Percentiles rank a stretch among this genome's conserved stretches.
Evolutionary conservation across 2,888 invertebrate species (phyloP).

Genomic region (Polyploca ridens): DNA sequence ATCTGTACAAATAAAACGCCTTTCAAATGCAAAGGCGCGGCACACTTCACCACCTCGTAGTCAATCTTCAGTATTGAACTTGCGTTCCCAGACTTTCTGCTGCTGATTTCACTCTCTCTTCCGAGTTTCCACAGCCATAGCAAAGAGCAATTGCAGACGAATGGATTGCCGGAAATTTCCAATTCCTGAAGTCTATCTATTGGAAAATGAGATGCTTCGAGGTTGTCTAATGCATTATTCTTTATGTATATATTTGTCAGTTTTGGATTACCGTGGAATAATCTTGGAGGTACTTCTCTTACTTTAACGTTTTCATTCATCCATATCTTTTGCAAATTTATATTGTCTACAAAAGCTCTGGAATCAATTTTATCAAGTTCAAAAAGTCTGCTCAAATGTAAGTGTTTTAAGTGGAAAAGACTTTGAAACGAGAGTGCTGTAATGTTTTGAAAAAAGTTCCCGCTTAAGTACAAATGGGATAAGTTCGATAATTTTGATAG

Average conservation of each 20-base stretch:
- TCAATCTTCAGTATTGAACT: conserved; percentile 80
- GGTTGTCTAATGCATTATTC: conserved; percentile 89
- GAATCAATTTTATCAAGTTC: conserved; percentile 89
- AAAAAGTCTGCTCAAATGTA: conserved; percentile 89
- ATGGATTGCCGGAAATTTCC: conserved; percentile 92
- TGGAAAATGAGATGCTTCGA: conserved; percentile 93
- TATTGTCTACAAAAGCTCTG: conserved; percentile 93
- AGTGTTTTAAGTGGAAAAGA: conserved; percentile 90
- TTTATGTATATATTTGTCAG: conserved; percentile 90
- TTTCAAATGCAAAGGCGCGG: conserved; percentile 83
- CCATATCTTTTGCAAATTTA: conserved; percentile 90
- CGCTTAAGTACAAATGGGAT: conserved; percentile 90
- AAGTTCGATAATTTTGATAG: conserved; percentile 91
- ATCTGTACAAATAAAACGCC: conserved; percentile 82
- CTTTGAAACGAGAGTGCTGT: conserved; percentile 92
- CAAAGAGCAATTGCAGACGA: conserved; percentile 94
- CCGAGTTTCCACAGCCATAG: conserved; percentile 93
- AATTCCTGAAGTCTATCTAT: conserved; percentile 90
- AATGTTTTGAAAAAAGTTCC: conserved; percentile 90
- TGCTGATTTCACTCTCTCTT: conserved; percentile 70
- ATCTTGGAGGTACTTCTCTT: conserved; percentile 89
- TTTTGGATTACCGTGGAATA: conserved; percentile 93
- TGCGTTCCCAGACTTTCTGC: conserved; percentile 64
- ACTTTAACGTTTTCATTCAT: conserved; percentile 91
- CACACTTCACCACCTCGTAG: conserved; percentile 84